Evolutionary conservation across 2,888 invertebrate genomes (phyloP).

Genomic region (Cephus pygmeus): DNA sequence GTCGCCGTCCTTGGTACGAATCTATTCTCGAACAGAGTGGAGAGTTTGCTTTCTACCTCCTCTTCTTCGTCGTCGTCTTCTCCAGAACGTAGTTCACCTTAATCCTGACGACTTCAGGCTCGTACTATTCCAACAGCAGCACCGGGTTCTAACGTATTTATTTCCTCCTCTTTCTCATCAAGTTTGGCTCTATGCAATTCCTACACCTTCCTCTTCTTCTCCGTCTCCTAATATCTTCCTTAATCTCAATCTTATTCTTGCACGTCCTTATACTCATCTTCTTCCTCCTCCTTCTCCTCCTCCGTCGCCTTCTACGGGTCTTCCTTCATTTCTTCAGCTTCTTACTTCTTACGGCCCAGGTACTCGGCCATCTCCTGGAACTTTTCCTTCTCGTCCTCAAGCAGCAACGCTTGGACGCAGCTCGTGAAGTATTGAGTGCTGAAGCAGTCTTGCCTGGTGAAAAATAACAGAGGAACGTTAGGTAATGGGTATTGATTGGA

Average conservation of each 20-base stretch:
- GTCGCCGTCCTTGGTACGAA: too few relatives aligned
- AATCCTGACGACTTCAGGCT: too few relatives aligned
- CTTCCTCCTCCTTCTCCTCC: slow-evolving; percentile 11
- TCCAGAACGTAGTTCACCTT: neutral
- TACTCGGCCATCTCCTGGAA: slow-evolving; percentile 84
- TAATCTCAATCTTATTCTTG: too few relatives aligned
- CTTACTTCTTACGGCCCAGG: slow-evolving; percentile 73
- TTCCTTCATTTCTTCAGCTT: slow-evolving; percentile 22
- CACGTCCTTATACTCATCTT: slow-evolving; percentile 8
- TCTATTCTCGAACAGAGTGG: too few relatives aligned
- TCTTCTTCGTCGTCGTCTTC: neutral
- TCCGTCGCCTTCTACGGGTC: slow-evolving; percentile 10
- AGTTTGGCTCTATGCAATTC: neutral
- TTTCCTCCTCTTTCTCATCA: neutral
- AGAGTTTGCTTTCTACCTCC: too few relatives aligned
- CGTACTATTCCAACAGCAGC: too few relatives aligned
- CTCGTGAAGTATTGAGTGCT: slow-evolving; percentile 83
- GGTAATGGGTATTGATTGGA: too few relatives aligned
- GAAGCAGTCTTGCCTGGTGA: slow-evolving; percentile 80
- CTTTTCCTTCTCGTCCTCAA: slow-evolving; percentile 81
- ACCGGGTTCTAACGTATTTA: neutral
- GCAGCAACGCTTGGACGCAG: slow-evolving; percentile 82
- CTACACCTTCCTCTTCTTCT: slow-evolving; percentile 1
- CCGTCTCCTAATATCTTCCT: neutral
- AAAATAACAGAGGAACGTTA: slow-evolving; percentile 44